Percentiles rank a stretch among this genome's conserved stretches.
phyloP scores from a whole-genome alignment of 64 coral and sea anemone species.

The Exaiptasia diaphana region DNA sequence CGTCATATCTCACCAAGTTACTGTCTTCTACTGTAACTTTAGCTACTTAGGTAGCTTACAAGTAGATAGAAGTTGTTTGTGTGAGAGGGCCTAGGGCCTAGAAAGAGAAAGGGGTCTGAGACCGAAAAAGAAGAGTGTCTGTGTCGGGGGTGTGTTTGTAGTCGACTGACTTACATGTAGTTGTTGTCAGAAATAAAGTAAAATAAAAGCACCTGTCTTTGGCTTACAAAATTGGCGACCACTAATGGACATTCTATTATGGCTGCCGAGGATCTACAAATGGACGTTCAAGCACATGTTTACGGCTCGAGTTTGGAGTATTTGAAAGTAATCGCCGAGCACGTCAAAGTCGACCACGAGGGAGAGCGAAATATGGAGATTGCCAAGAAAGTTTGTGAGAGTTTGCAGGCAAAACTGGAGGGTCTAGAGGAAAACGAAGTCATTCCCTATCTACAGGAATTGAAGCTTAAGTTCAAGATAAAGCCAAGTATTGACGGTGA shows the following conservation, averaged over 20 bases:
- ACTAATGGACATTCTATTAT: not conserved
- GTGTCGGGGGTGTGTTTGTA: too few species aligned
- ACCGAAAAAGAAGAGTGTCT: too few species aligned
- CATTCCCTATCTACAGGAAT: constrained; percentile 18
- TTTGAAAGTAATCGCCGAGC: not conserved
- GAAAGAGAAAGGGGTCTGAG: too few species aligned
- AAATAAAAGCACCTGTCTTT: too few species aligned
- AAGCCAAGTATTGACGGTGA: constrained; percentile 19
- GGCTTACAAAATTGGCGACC: constrained; percentile 10
- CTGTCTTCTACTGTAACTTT: too few species aligned
- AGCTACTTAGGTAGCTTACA: too few species aligned
- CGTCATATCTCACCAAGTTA: too few species aligned
- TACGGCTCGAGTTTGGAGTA: not conserved
- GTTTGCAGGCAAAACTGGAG: not conserved
- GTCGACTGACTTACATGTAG: too few species aligned
- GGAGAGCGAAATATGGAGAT: constrained; percentile 1
- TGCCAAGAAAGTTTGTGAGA: not conserved
- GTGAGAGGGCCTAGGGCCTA: too few species aligned
- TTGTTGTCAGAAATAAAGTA: too few species aligned
- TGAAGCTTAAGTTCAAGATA: not conserved
- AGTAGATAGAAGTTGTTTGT: too few species aligned
- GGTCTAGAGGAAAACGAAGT: not conserved
- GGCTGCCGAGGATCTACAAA: not conserved
- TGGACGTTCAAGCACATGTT: constrained; percentile 22
- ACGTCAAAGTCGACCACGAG: constrained; percentile 37